Evolutionary conservation across 2,113 vertebrate genomes (phyloP), one percentile per base, ranked within the genome.

Genomic region (Poecile atricapillus): DNA sequence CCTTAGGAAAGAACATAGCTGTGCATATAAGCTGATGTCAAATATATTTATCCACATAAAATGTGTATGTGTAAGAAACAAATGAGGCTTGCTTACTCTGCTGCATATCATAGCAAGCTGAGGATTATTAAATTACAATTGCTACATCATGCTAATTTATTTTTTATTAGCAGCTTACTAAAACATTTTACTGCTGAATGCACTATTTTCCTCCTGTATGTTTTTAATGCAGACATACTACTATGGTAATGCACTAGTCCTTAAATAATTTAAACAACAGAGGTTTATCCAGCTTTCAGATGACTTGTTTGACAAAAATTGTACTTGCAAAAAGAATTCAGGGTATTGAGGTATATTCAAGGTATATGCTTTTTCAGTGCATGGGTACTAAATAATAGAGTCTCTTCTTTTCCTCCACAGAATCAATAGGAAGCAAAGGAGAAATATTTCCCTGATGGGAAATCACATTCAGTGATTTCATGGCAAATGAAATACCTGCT

Each of bases 1-100:
- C 49, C 83, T 89, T 93, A 87, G 81, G 79, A 96, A 93, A 93
- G 81, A 94, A 91, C 79, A 64, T 90, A 96, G 75, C 67, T 96
- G 81, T 84, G 50, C 47, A 55, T 94, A 31, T 89, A 94, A 83
- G 74, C 91, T 86, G 91, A 89, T 91, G 59, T 71, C 62, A 93
- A 76, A 92, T 84, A 22, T 50, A 79, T 95, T 92, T 92, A 60
- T 89, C 55, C 2, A 5, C 53, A 64, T 52, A 78, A 95, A 91
- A 92, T 37, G 71, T 75, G 25, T 63, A 33, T 56, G 30, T 47
- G 37, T 44, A 92, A 88, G 68, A 83, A 91, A 70, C 28, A 84
- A 87, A 84, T 10, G 33, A 70, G 35, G 16, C 11, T 88, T 88
- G n/a, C 56, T 83, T 77, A 44, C 46, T 78, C 52, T 82, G 50